Conservation (phyloP, 1,140 invertebrate genomes). For the Maconellicoccus hirsutus region DNA sequence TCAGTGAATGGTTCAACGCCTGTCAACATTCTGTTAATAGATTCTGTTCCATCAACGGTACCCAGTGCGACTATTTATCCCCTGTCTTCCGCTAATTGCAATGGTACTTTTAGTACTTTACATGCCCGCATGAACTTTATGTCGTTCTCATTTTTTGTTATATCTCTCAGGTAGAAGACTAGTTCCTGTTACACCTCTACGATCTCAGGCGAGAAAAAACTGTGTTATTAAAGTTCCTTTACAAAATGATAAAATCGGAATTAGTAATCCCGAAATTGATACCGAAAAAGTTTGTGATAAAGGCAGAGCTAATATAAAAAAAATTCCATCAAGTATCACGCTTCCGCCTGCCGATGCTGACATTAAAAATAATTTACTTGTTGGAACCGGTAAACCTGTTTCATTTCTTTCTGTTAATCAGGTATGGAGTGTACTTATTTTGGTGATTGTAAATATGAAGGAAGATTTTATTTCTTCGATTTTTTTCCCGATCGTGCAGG, state of each 20-base stretch:
- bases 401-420: background rate
- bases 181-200: conserved; percentile 11
- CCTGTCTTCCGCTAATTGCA: background rate
- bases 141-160: background rate
- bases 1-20: background rate
- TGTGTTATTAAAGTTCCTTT: conserved; percentile 6
- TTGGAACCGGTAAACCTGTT: background rate
- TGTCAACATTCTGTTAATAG: background rate
- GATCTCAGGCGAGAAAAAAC: conserved; percentile 5
- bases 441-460: background rate
- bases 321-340: background rate
- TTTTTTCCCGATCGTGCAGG: too few species aligned
- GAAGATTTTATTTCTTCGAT: too few species aligned
- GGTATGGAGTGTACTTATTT: background rate
- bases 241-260: background rate
- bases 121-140: background rate
- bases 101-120: background rate
- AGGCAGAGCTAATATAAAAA: background rate
- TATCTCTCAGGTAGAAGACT: background rate
- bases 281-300: background rate
- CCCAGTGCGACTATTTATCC: background rate
- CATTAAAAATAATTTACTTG: background rate
- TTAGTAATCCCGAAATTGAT: background rate
- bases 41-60: background rate
- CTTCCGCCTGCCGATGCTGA: background rate